These are phyloP conservation scores for Cepaea nemoralis DNA, from an alignment of 1,140 invertebrate species.

Conservation along the genomic window DNA sequence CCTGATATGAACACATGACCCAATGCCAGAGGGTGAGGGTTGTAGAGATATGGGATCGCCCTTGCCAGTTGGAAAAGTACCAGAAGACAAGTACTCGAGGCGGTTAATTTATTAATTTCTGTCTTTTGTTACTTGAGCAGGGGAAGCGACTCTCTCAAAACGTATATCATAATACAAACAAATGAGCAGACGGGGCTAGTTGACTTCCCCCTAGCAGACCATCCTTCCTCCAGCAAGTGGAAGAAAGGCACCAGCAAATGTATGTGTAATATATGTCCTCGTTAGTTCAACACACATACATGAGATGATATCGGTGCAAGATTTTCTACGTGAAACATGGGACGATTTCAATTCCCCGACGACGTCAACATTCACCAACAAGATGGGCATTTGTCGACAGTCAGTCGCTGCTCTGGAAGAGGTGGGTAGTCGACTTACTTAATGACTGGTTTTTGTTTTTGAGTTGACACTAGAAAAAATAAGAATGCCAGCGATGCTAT, in stretches of 20 bases:
- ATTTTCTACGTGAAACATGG: conserved; percentile 93
- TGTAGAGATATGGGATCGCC: too few relatives aligned
- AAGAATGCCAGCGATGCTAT: too few relatives aligned
- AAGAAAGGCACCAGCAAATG: not conserved
- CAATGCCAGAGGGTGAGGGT: too few relatives aligned
- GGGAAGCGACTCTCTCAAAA: conserved; percentile 1
- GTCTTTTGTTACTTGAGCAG: too few relatives aligned
- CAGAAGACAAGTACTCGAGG: too few relatives aligned
- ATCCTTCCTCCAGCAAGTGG: conserved; percentile 11
- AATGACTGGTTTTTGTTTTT: too few relatives aligned
- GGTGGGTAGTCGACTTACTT: too few relatives aligned
- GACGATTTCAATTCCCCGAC: conserved; percentile 97
- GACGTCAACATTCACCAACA: conserved; percentile 93
- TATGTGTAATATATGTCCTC: not conserved
- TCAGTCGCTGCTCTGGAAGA: conserved; percentile 91
- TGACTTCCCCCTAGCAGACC: conserved; percentile 29
- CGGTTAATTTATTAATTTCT: too few relatives aligned
- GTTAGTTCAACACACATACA: conserved; percentile 25
- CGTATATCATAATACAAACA: conserved; percentile 33
- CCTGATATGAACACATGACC: too few relatives aligned
- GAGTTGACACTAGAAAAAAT: too few relatives aligned
- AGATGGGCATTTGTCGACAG: conserved; percentile 93
- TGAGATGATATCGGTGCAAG: conserved; percentile 77
- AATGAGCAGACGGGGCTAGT: conserved; percentile 15
- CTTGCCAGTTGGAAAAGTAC: too few relatives aligned